These are phyloP conservation scores for Drosophila sordidapex DNA, from an alignment of 2,888 invertebrate genomes.

Conservation along the genomic window DNA sequence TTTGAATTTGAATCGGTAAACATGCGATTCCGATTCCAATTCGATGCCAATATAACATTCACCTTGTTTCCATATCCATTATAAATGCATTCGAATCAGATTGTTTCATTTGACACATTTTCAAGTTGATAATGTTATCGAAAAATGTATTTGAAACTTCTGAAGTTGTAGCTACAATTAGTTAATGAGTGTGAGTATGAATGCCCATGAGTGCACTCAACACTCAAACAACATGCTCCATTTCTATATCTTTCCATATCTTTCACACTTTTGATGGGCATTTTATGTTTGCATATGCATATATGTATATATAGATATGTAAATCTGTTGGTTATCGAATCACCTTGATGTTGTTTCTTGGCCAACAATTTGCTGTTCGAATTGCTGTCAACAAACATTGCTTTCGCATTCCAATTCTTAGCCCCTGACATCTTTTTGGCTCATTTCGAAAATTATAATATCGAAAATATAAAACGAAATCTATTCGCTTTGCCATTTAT, in stretches of 20 bases:
- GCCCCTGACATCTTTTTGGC: conserved; percentile 68
- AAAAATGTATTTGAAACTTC: not conserved
- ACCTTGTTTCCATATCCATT: not conserved
- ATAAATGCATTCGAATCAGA: not conserved
- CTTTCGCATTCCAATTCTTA: conserved; percentile 62
- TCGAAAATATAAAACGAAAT: conserved; percentile 44
- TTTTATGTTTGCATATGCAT: not conserved
- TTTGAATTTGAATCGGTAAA: not conserved
- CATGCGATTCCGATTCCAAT: not conserved
- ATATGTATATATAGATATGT: not conserved
- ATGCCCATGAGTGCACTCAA: not conserved
- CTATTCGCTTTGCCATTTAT: conserved; percentile 34
- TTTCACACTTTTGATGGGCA: not conserved
- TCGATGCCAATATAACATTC: not conserved
- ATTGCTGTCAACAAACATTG: conserved; percentile 58
- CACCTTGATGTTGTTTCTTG: conserved; percentile 30
- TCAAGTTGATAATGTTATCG: not conserved
- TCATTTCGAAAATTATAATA: conserved; percentile 49
- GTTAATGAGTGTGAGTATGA: not conserved
- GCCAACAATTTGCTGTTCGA: conserved; percentile 25
- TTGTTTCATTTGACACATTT: not conserved
- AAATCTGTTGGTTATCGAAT: conserved; percentile 26
- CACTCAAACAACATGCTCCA: not conserved
- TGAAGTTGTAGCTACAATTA: not conserved
- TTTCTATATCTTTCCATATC: not conserved